Conservation (phyloP, 2,113 vertebrate species). For the Quiscalus mexicanus region DNA sequence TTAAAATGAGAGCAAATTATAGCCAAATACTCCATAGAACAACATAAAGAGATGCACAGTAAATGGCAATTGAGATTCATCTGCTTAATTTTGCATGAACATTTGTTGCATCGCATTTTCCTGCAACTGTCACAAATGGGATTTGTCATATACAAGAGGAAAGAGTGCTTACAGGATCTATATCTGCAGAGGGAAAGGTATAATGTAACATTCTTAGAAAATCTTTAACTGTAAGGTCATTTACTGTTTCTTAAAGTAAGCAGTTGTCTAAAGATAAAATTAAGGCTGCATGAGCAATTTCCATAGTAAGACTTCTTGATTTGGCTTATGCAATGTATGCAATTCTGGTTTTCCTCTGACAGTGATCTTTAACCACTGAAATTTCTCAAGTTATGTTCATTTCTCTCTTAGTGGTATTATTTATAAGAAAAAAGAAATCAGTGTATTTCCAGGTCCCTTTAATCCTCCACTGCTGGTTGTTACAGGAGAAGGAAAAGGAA, state of each 20-base stretch:
- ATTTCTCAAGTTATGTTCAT: neutral
- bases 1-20: constrained; percentile 8
- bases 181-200: neutral
- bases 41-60: neutral
- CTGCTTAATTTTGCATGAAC: constrained; percentile 17
- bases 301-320: neutral
- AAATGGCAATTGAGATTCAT: neutral
- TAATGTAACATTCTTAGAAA: neutral
- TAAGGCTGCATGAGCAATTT: neutral
- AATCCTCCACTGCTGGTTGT: neutral
- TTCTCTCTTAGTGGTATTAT: neutral
- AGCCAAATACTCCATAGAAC: neutral
- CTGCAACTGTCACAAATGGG: neutral
- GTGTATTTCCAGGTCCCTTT: neutral
- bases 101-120: neutral
- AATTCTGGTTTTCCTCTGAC: neutral
- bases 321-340: neutral
- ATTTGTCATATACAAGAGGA: neutral
- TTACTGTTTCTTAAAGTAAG: neutral
- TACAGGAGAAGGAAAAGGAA: neutral
- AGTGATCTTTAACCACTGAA: neutral
- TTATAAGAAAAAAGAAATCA: neutral
- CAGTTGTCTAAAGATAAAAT: neutral
- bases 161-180: neutral
- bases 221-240: neutral